Base-by-base conservation (phyloP, 2,888 invertebrate species). In the Temnothorax ravouxi region DNA sequence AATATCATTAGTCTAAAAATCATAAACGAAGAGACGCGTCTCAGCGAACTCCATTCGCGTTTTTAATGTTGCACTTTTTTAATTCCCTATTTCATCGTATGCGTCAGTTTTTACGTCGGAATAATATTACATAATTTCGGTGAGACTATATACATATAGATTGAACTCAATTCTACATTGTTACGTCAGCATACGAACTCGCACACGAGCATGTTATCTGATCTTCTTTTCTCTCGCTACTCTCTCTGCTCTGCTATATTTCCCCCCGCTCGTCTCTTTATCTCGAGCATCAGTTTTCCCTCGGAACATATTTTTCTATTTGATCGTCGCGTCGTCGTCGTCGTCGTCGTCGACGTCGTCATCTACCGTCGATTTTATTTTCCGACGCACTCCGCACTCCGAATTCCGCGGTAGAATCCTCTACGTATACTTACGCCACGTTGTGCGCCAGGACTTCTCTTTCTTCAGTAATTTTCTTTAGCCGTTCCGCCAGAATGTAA, bases 231-330 rank as follows among this genome's bases (percentile, higher is more conserved):
- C 54, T 44, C 56, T 21, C 67, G 25, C 38, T 41, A 67, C 59
- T 38, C 25, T 34, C 59, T 38, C 25, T 34, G 3, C 29, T 29
- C 29, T 13, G 54, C 25, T 34, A 47, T 41, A 67, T 71, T 38
- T 29, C 44, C 5, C 50, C 47, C 34, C 47, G 71, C 6, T 21
- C 34, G 47, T 69, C 79, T 56, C 79, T 59, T 47, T 69, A 79
- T 61, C 72, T 71, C 34, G 56, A 44, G 34, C 71, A 79, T 71
- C 79, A 59, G 71, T 69, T 69, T 71, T 61, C 34, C 38, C 21
- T 64, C 13, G 72, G 47, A 80, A 80, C 79, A 80, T 80, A 80
- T 71, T 80, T 80, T 80, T 80, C 79, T 71, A 71, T 80, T 80
- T 71, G 59, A 80, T 80, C 69, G 15, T 56, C 56, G 56, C 25